Base-by-base conservation (phyloP, 1,140 invertebrate genomes). In the Rhopalosiphum maidis region DNA sequence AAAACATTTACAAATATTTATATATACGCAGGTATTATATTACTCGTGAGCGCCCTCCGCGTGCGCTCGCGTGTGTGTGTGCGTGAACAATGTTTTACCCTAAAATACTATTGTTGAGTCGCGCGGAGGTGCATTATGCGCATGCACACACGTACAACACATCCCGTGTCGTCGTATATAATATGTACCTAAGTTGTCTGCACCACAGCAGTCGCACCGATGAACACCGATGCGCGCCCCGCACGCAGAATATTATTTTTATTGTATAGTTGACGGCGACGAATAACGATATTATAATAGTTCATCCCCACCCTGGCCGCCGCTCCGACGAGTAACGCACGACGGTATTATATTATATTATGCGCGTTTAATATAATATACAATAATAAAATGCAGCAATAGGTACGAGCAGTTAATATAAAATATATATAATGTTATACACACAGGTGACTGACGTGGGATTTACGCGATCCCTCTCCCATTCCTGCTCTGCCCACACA, bases 41-140 rank as follows among this genome's bases (percentile, higher is more conserved):
- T 77, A 77, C 60, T 77, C 15, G 60, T 77, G 30, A 77, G 60
- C 25, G 41, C 48, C 48, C 2, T 18, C 11, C 41, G 23, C 22
- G 2, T 51, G 8, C 25, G 41, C 2, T 23, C 25, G 37, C 9
- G 8, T 23, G 18, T 23, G n/a, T 51, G 48, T 51, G 15, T 35
- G 30, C 22, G 86, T 23, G 51, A 37, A 54, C n/a, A 89, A 89
- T 89, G 87, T 54, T 89, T 37, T 54, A 37, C 87, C n/a, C 48
- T 89, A 89, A 89, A 89, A 89, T 89, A 54, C 48, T 54, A 54
- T 89, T 89, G 87, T 88, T 35, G 86, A 11, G n/a, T 22, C 22
- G 7, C 7, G 85, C 37, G 37, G 30, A 43, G 23, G 83, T 85
- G 37, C 37, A 41, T 85, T 85, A 85, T 43, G 30, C 30, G 25